Evolutionary conservation across 1,140 invertebrate species (phyloP), one percentile per base, ranked within the genome.

Genomic region (Papilio glaucus): DNA sequence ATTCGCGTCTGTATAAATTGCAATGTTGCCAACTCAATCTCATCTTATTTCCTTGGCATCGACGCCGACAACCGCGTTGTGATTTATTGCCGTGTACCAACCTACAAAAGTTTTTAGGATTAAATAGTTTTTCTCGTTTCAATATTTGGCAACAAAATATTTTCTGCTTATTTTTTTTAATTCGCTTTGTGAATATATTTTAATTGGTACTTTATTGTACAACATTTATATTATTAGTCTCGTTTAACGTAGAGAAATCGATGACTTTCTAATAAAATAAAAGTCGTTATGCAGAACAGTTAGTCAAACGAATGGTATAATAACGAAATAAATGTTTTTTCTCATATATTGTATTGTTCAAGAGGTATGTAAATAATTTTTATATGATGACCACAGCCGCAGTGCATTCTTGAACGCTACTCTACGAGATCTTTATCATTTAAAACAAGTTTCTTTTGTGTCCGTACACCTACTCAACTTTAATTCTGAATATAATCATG

Each of bases 11-110:
- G 67, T 76, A 80, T 83, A 83, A 80, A 83, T 78, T 77, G 80
- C 83, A 83, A 71, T 85, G 89, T 85, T 90, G 88, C 88, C 90
- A 91, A 88, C 85, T 84, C 87, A 83, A 88, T 88, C 86, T 88
- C 85, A 85, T 92, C 87, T 92, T 92, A 92, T 91, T 89, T 86
- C 85, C 84, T 92, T 92, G 90, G 90, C 90, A 90, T 92, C 90
- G 87, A 85, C 79, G 77, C 84, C 49, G 78, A 83, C 84, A 85
- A 86, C 85, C 76, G 73, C 72, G 61, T 78, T 72, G 82, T 89
- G 87, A 92, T 92, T 92, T 92, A 92, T 87, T 45, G 53, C 76
- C 37, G 39, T 75, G 77, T 87, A 85, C 88, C 90, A 92, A 90
- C 89, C 90, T 90, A 92, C 89, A 88, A 90, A 91, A 92, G 79